Base-by-base conservation (phyloP, 2,113 vertebrate genomes). In the Polypterus bichir region DNA sequence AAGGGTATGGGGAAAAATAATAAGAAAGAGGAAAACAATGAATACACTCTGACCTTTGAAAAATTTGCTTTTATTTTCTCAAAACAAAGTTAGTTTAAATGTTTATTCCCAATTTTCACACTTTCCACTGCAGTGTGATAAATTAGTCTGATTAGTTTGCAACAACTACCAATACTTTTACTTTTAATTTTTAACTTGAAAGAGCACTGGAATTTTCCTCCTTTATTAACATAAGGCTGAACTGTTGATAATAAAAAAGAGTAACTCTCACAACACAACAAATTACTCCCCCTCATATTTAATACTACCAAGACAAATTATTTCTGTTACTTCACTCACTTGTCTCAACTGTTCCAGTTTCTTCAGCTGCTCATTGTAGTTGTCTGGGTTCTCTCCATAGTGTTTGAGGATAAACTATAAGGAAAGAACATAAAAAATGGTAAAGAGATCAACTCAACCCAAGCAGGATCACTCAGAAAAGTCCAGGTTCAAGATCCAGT, bases 321-420 rank as follows among this genome's bases (percentile, higher is more conserved):
- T 52, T 52, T 52, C 51, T 7, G 10, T 10, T 10, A 52, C 7
- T 52, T 27, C 7, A 44, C 80, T 66, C 49, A 92, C 96, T 92
- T 97, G 94, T 56, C 96, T 79, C 44, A 98, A 82, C 53, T 88
- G 80, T 70, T 98, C 94, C 77, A 98, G 79, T 65, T 98, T 98
- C 74, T 94, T 96, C 73, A 98, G 72, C 68, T 97, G 92, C 70
- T 98, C 96, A 0, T 91, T 97, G 81, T 98, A 98, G 69, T 83
- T 90, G 77, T 98, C 94, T 0, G 96, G 96, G 74, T 97, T 94
- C 77, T 98, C 96, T 1, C 94, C 93, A 3, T 97, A 98, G 75
- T 98, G 95, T 79, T 93, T 97, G 70, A 94, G 68, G 46, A 98
- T 95, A 68, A 95, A 98, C 95, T 98, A 67, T 1, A 58, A 49